Conservation (phyloP, 2,888 invertebrate genomes). For the Galeruca laticollis region DNA sequence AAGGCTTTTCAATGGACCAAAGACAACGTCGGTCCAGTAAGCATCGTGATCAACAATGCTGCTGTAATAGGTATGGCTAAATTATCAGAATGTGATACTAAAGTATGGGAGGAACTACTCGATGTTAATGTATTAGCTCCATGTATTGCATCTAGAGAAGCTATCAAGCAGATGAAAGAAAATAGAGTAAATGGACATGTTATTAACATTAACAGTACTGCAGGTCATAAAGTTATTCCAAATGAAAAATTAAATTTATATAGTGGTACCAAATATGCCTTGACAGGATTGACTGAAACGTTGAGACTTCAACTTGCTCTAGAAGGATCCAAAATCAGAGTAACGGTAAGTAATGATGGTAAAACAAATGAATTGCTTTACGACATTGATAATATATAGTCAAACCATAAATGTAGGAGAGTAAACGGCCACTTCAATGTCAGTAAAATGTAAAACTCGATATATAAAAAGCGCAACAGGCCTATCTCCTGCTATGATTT, state of each 20-base stretch:
- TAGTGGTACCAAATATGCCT: slow-evolving; percentile 42
- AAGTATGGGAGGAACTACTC: slow-evolving; percentile 44
- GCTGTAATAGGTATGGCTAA: slow-evolving; percentile 50
- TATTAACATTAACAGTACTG: slow-evolving; percentile 27
- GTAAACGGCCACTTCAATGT: no score
- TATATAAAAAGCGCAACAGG: no score
- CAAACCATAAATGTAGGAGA: no score
- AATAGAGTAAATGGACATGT: slow-evolving; percentile 26
- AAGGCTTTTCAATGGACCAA: slow-evolving; percentile 59
- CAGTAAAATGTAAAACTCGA: no score
- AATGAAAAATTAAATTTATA: background rate
- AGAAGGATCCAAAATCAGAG: slow-evolving; percentile 46
- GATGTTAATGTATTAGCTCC: slow-evolving; percentile 43
- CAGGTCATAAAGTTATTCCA: slow-evolving; percentile 9
- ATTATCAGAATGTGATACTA: slow-evolving; percentile 50
- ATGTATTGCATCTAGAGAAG: slow-evolving; percentile 23
- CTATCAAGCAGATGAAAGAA: slow-evolving; percentile 21
- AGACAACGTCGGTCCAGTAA: slow-evolving; percentile 58
- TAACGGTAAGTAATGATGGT: slow-evolving; percentile 50
- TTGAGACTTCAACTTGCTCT: slow-evolving; percentile 44
- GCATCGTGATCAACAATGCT: slow-evolving; percentile 64
- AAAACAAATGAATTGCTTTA: background rate
- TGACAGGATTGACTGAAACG: slow-evolving; percentile 47
- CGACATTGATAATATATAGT: no score
- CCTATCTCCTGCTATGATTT: no score